These are phyloP conservation scores for Sardina pilchardus DNA, from an alignment of 2,113 vertebrate species.

Conservation along the genomic window DNA sequence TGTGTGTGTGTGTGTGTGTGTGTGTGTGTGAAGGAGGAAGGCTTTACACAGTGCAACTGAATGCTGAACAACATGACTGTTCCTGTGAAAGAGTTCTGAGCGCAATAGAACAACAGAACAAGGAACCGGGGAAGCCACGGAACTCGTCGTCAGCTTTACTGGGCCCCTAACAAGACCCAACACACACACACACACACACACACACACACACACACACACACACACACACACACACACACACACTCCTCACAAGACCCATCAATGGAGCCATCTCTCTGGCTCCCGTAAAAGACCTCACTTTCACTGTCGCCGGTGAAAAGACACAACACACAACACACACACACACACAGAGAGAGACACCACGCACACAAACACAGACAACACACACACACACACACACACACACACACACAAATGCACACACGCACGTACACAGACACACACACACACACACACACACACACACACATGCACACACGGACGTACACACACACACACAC, in stretches of 20 bases:
- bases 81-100: not conserved
- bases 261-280: not conserved
- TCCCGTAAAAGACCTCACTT: not conserved
- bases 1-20: not conserved
- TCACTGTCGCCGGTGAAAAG: not conserved
- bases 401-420: no score
- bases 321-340: not conserved
- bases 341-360: not conserved
- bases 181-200: no score
- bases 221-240: no score
- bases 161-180: no score
- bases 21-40: not conserved
- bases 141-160: not conserved
- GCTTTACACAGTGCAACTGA: slow-evolving; percentile 25
- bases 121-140: not conserved
- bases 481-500: not conserved
- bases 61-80: slow-evolving; percentile 2
- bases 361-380: not conserved
- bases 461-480: no score
- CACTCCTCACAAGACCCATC: not conserved
- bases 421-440: not conserved
- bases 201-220: no score
- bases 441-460: not conserved
- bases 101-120: not conserved
- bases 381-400: not conserved